Percentiles rank a stretch among this genome's conserved stretches.
phyloP scores from a whole-genome alignment of 2,888 invertebrate species.

The Dryococelus australis region DNA sequence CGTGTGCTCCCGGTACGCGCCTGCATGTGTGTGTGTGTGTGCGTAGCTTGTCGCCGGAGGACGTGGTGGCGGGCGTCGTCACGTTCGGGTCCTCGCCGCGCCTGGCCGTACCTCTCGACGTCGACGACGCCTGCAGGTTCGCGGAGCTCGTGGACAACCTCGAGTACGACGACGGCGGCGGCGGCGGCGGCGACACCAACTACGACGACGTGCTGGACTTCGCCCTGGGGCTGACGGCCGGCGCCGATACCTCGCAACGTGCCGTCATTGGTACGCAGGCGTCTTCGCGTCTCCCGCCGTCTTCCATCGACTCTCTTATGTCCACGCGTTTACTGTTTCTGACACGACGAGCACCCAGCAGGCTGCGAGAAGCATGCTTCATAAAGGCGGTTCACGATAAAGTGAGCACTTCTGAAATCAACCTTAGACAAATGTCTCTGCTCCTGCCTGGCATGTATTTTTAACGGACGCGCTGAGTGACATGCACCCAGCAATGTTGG shows the following conservation, averaged over 20 bases:
- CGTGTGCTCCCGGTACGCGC: too few relatives aligned
- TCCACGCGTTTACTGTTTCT: too few relatives aligned
- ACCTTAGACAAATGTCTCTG: too few relatives aligned
- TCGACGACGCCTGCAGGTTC: constrained; percentile 9
- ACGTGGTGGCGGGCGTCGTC: not conserved
- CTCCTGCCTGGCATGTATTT: too few relatives aligned
- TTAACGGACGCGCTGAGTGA: too few relatives aligned
- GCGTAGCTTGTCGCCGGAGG: not conserved
- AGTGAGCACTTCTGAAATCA: too few relatives aligned
- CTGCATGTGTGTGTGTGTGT: not conserved
- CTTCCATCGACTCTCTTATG: too few relatives aligned
- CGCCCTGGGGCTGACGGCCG: not conserved
- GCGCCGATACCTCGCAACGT: not conserved
- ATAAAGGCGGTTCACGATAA: too few relatives aligned
- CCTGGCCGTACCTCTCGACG: not conserved
- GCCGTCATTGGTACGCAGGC: not conserved
- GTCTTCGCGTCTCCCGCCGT: too few relatives aligned
- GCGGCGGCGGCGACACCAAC: not conserved
- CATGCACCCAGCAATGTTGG: too few relatives aligned
- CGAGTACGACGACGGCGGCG: not conserved
- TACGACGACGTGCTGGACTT: not conserved
- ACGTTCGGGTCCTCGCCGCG: not conserved
- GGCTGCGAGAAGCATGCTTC: too few relatives aligned
- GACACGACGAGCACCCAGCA: too few relatives aligned
- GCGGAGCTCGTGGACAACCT: not conserved